A percentile compares a stretch with the other conserved stretches of the same genome.
Evolutionary conservation across 2,888 invertebrate species (phyloP).

Genomic region (Microdon myrmicae): DNA sequence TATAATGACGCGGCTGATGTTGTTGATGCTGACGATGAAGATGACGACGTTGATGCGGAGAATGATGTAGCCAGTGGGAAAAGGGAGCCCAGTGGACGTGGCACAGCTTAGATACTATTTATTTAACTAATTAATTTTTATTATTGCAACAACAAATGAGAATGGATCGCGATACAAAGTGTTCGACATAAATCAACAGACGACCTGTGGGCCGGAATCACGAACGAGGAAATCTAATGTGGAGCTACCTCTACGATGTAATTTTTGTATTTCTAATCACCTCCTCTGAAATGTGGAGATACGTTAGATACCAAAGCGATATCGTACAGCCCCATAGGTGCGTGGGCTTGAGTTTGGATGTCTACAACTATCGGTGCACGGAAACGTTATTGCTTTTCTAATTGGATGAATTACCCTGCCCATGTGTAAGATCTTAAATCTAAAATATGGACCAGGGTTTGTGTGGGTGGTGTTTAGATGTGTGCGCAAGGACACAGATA

Average conservation of each 20-base stretch:
- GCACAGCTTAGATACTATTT: slow-evolving; percentile 28
- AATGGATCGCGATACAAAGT: slow-evolving; percentile 46
- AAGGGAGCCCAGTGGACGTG: no score
- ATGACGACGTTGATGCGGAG: not conserved
- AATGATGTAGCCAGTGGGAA: slow-evolving; percentile 25
- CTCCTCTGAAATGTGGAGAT: not conserved
- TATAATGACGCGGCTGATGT: not conserved
- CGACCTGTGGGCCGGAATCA: no score
- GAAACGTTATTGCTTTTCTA: slow-evolving; percentile 29
- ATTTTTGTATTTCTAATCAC: slow-evolving; percentile 13
- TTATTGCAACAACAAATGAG: slow-evolving; percentile 50
- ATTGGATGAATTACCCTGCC: slow-evolving; percentile 48
- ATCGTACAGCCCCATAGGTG: slow-evolving; percentile 19
- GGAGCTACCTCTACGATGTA: no score
- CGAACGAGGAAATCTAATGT: no score
- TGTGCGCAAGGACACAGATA: slow-evolving; percentile 38
- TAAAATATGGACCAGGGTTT: slow-evolving; percentile 26
- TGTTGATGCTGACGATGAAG: not conserved
- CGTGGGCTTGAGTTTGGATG: slow-evolving; percentile 23
- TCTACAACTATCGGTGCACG: slow-evolving; percentile 37
- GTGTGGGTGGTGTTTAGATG: not conserved
- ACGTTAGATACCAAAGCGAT: slow-evolving; percentile 2
- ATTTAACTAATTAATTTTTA: slow-evolving; percentile 51
- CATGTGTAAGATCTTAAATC: slow-evolving; percentile 36
- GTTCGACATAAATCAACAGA: slow-evolving; percentile 40